Conservation (phyloP, 2,797 vertebrate species). For the Thripadectes ignobilis region DNA sequence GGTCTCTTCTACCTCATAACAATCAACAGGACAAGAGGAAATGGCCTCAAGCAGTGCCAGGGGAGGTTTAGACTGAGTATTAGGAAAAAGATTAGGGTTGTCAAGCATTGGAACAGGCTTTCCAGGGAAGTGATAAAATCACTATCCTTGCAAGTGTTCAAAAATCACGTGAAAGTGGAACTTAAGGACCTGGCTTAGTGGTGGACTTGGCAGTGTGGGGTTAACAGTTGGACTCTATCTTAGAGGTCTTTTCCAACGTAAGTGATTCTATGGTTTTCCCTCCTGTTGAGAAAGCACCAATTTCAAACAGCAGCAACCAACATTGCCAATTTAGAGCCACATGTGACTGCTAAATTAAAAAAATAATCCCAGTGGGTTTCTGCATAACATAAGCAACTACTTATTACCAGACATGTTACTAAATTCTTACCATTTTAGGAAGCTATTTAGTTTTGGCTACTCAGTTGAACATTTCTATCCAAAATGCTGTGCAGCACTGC, state of each 20-base stretch:
- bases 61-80: neutral
- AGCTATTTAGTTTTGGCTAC: neutral
- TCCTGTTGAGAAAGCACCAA: neutral
- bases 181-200: neutral
- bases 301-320: neutral
- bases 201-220: neutral
- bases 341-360: neutral
- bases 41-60: neutral
- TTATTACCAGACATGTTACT: neutral
- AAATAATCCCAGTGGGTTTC: neutral
- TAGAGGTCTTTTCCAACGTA: neutral
- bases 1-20: neutral
- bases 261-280: neutral
- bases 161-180: neutral
- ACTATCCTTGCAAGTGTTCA: neutral
- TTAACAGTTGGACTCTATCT: neutral
- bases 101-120: neutral
- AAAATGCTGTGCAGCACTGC: neutral
- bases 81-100: fast-evolving
- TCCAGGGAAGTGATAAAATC: neutral
- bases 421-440: neutral
- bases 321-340: neutral
- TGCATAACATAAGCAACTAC: neutral
- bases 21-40: neutral
- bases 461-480: neutral